Evolutionary conservation across 2,888 invertebrate genomes (phyloP).

Genomic region (Eretmocerus hayati): DNA sequence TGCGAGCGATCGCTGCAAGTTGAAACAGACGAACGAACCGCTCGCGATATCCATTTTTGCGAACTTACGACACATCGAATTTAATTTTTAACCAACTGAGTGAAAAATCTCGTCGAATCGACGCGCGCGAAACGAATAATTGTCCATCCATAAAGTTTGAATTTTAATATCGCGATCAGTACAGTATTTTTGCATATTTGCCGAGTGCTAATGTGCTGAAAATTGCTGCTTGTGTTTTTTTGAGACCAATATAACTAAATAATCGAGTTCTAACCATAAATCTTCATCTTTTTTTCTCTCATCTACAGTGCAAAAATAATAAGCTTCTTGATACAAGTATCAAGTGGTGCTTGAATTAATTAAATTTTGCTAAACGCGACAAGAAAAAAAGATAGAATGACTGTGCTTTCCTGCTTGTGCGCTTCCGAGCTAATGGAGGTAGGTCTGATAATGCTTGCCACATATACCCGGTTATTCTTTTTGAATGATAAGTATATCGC

Average conservation of each 20-base stretch:
- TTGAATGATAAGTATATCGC: too few relatives aligned
- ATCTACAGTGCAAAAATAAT: too few relatives aligned
- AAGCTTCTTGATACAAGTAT: too few relatives aligned
- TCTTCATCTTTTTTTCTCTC: too few relatives aligned
- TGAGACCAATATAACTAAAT: too few relatives aligned
- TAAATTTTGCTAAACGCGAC: too few relatives aligned
- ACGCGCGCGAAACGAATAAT: constrained; percentile 2
- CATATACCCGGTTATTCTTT: too few relatives aligned
- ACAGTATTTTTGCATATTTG: constrained; percentile 19
- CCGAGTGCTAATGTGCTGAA: constrained; percentile 17
- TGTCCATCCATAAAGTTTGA: constrained; percentile 1
- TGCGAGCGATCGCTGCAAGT: constrained; percentile 29
- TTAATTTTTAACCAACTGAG: background rate
- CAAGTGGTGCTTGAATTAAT: too few relatives aligned
- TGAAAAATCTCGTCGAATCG: background rate
- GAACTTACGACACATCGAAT: background rate
- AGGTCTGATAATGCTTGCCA: constrained; percentile 26
- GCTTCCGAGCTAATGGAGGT: constrained; percentile 43
- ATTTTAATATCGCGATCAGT: background rate
- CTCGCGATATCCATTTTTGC: constrained; percentile 1
- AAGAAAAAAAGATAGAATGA: constrained; percentile 11
- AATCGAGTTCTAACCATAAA: too few relatives aligned
- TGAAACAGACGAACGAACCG: constrained; percentile 24
- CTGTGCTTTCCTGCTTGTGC: constrained; percentile 43
- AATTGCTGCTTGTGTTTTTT: background rate